Percentiles rank a stretch among this genome's conserved stretches.
Conservation (phyloP, 2,797 vertebrate species). For the Leptatherina wallacei region DNA sequence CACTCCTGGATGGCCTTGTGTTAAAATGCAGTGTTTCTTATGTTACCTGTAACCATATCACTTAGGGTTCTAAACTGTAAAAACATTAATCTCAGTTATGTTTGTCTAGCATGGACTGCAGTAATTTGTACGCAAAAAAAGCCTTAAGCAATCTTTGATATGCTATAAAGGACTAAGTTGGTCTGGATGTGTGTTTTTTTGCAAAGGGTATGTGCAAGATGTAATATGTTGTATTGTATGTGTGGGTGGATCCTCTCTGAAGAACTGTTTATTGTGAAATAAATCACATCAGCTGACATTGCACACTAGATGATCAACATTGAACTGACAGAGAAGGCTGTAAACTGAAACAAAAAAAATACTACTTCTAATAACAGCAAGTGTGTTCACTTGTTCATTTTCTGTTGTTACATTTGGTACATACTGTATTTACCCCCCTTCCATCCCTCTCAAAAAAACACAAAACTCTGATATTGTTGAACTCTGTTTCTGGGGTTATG, state of each 20-base stretch:
- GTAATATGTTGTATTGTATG: constrained; percentile 61
- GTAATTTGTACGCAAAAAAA: constrained; percentile 68
- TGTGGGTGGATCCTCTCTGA: constrained; percentile 61
- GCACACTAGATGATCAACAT: constrained; percentile 63
- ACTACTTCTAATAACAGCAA: constrained; percentile 60
- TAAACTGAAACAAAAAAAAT: constrained; percentile 60
- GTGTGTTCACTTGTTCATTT: constrained; percentile 65
- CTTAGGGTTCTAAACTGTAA: constrained; percentile 50
- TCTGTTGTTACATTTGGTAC: constrained; percentile 71
- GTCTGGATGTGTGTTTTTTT: constrained; percentile 63
- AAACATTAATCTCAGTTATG: constrained; percentile 55
- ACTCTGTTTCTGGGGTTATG: constrained; percentile 51
- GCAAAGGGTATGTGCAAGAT: constrained; percentile 64
- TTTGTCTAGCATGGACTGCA: constrained; percentile 72
- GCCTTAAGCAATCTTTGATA: constrained; percentile 73
- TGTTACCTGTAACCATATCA: constrained; percentile 58
- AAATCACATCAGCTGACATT: constrained; percentile 60
- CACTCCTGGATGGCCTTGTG: constrained; percentile 46
- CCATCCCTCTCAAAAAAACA: constrained; percentile 11
- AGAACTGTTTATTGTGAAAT: constrained; percentile 66
- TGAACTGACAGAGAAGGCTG: constrained; percentile 57
- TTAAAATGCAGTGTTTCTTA: constrained; percentile 66
- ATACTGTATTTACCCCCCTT: constrained; percentile 60
- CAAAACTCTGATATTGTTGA: constrained; percentile 28
- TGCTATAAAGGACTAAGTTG: constrained; percentile 61